Base-by-base conservation (phyloP, 2,113 vertebrate genomes). In the Anarrhichthys ocellatus region DNA sequence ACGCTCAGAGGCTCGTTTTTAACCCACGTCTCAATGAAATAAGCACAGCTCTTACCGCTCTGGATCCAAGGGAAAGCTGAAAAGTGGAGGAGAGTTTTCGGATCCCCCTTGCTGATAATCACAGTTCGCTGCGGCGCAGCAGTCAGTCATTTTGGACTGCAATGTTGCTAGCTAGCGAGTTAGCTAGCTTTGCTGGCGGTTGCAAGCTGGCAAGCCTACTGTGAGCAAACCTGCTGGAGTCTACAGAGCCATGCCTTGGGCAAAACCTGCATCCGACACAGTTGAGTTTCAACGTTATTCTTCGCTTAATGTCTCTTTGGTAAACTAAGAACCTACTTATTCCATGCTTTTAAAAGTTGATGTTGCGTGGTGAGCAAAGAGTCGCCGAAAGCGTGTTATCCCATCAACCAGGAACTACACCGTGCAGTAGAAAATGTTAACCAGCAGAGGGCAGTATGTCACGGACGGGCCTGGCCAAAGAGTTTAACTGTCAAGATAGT, bases 51-150 rank as follows among this genome's bases (percentile, higher is more conserved):
- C 96, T 96, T 90, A 96, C 96, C 96, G 93, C 80, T 91, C 91
- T 6, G 95, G 93, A 22, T 96, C 96, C 82, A 93, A 64, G 0
- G 95, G 96, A 32, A 97, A 96, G 67, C 93, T 95, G 92, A 97
- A 97, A 85, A 97, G 96, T 50, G 94, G 91, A 80, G 95, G 70
- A 67, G 91, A 92, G 72, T 93, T 88, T n/a, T 94, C 96, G 76
- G 95, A 91, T 75, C 92, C 95, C 87, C 92, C 89, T 77, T 27
- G 87, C 36, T 87, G 79, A 24, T 86, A 95, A 85, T 95, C 97
- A 94, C 98, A 98, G 87, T 96, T 96, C 76, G 95, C 95, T 89
- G 97, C 97, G 74, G 97, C 97, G 90, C 98, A 98, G 95, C 95
- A 95, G 87, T 97, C 96, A 91, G 95, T 96, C 96, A 97, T 97